Percentiles rank a stretch among this genome's conserved stretches.
These are phyloP conservation scores for Drosophila fulvimacula DNA, from an alignment of 2,888 invertebrate species.

Conservation along the genomic window DNA sequence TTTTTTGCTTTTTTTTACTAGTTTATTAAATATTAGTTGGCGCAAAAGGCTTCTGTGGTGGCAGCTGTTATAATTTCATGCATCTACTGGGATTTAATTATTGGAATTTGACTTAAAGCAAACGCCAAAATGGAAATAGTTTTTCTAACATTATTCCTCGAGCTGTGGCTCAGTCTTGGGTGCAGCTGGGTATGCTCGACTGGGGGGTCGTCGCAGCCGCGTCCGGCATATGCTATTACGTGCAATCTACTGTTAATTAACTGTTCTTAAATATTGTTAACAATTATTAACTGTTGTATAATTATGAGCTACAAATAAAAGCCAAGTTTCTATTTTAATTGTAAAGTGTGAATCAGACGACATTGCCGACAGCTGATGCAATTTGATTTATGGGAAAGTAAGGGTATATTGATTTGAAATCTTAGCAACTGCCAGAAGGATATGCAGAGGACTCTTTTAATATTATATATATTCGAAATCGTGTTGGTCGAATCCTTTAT, in stretches of 20 bases:
- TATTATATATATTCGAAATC: no score
- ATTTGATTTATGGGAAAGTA: not conserved
- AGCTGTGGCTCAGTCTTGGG: slow-evolving; percentile 27
- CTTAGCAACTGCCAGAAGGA: not conserved
- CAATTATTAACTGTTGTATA: slow-evolving; percentile 24
- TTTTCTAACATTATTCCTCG: slow-evolving; percentile 15
- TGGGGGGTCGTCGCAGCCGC: not conserved
- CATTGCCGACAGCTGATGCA: slow-evolving; percentile 23
- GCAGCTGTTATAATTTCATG: slow-evolving; percentile 64
- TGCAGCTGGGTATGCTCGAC: slow-evolving; percentile 16
- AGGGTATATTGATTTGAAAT: not conserved
- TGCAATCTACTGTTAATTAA: slow-evolving; percentile 34
- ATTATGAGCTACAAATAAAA: slow-evolving; percentile 13
- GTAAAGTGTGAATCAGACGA: slow-evolving; percentile 10
- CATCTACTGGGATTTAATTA: slow-evolving; percentile 48
- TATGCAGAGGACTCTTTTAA: not conserved
- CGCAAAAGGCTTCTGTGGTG: slow-evolving; percentile 69
- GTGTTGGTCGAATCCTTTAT: no score
- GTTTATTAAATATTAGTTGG: slow-evolving; percentile 70
- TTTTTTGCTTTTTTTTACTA: slow-evolving; percentile 36
- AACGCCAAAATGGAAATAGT: slow-evolving; percentile 33
- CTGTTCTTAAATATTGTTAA: slow-evolving; percentile 25
- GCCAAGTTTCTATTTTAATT: not conserved
- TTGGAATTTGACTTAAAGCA: slow-evolving; percentile 40
- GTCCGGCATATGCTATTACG: not conserved